Evolutionary conservation across 2,888 invertebrate species (phyloP).

Genomic region (Eurytoma adleriae): DNA sequence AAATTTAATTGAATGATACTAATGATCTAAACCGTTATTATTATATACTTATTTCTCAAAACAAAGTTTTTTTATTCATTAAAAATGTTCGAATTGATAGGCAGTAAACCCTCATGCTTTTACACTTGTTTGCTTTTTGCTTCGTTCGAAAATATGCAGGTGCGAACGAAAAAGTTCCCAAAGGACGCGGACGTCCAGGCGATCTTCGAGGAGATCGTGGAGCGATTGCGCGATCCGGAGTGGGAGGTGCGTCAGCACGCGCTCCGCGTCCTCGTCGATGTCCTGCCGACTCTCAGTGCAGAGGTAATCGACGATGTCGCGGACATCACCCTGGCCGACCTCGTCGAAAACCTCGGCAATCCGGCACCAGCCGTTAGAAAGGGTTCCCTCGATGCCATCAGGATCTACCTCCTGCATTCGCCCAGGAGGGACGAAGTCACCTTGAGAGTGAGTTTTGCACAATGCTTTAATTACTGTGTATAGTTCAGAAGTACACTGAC

Average conservation of each 20-base stretch:
- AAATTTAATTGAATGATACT: no score
- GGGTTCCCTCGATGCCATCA: slow-evolving; percentile 86
- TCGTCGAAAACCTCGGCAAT: slow-evolving; percentile 88
- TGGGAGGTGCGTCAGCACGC: slow-evolving; percentile 92
- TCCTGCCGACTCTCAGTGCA: slow-evolving; percentile 82
- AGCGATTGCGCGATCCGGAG: slow-evolving; percentile 86
- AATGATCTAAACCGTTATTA: no score
- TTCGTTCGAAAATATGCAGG: slow-evolving; percentile 59
- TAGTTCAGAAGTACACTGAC: no score
- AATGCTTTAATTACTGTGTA: no score
- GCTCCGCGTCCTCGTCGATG: slow-evolving; percentile 86
- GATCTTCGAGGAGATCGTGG: slow-evolving; percentile 84
- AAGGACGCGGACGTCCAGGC: slow-evolving; percentile 81
- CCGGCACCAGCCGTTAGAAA: slow-evolving; percentile 88
- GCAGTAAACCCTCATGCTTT: no score
- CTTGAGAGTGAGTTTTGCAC: slow-evolving; percentile 76
- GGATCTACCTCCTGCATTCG: slow-evolving; percentile 84
- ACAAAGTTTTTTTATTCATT: no score
- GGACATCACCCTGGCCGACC: slow-evolving; percentile 80
- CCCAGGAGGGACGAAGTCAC: slow-evolving; percentile 83
- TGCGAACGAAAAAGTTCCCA: slow-evolving; percentile 85
- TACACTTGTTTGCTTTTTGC: neutral
- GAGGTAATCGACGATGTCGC: slow-evolving; percentile 83
- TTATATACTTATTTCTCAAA: no score
- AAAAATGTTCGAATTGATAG: no score